Base-by-base conservation (phyloP, 1,140 invertebrate genomes). In the Probaryconus sp. region DNA sequence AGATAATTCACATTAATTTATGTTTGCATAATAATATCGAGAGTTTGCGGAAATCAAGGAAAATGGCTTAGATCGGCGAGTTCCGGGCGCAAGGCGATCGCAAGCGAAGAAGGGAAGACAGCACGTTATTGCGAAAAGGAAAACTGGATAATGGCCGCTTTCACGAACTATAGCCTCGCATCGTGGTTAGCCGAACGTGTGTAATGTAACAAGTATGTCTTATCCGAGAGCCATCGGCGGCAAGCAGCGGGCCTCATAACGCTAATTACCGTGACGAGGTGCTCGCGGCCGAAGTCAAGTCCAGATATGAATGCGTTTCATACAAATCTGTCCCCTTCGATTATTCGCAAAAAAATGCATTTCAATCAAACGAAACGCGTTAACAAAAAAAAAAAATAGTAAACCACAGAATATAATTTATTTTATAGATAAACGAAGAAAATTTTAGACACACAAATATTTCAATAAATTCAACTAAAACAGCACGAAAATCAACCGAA, bases 61-160 rank as follows among this genome's bases (percentile, higher is more conserved):
- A 74, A 74, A 74, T 67, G 40, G 43, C 48, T 33, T 24, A 14
- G 61, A 73, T 73, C 47, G 61, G 28, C 40, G 63, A 69, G 65
- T 76, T 78, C 63, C 63, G 63, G 56, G 38, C 5, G 64, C 53
- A 40, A 45, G 45, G 40, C 16, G 26, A 43, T 21, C 13, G 11
- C 20, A 3, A 10, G 45, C 16, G 37, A 55, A 58, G 30, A 45
- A 43, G 70, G 56, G 17, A 75, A 81, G 67, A 78, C 51, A 43
- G 69, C 70, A 80, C 64, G 47, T 68, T 53, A 65, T 80, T 80
- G 79, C 72, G 72, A 67, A 81, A 82, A 82, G 78, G 78, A 83
- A 84, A 83, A 81, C 80, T 80, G 79, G 79, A 81, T 85, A 85
- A 85, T 85, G 79, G 83, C 64, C 81, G 82, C 84, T 86, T 85